Evolutionary conservation across 2,797 vertebrate genomes (phyloP).

Genomic region (Crypturellus tataupa): DNA sequence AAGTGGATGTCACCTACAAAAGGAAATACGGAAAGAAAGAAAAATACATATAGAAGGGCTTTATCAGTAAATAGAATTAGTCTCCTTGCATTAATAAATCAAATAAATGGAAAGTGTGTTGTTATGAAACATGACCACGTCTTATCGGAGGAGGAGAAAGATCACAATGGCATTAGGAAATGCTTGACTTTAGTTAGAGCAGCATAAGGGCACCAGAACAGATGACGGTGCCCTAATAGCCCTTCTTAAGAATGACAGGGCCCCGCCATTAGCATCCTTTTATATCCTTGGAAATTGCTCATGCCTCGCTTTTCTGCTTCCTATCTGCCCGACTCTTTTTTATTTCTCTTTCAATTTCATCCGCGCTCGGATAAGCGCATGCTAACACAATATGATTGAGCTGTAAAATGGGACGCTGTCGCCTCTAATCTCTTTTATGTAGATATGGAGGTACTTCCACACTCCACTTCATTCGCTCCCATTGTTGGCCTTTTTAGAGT

Average conservation of each 20-base stretch:
- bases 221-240: constrained; percentile 89
- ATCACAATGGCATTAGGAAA: constrained; percentile 90
- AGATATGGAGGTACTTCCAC: constrained; percentile 90
- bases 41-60: constrained; percentile 83
- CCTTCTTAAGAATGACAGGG: constrained; percentile 95
- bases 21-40: constrained; percentile 71
- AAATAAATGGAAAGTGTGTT: constrained; percentile 88
- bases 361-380: constrained; percentile 88
- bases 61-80: constrained; percentile 89
- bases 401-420: constrained; percentile 92
- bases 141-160: constrained; percentile 84
- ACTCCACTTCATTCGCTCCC: constrained; percentile 85
- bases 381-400: constrained; percentile 95
- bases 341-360: constrained; percentile 97
- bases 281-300: constrained; percentile 95
- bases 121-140: constrained; percentile 88
- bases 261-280: constrained; percentile 92
- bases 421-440: constrained; percentile 96
- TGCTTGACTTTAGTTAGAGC: constrained; percentile 93
- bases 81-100: constrained; percentile 86
- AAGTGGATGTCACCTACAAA: constrained; percentile 60
- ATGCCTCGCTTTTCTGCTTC: constrained; percentile 88
- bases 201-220: constrained; percentile 87
- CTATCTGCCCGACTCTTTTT: constrained; percentile 93
- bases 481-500: constrained; percentile 81